These are phyloP conservation scores for sheep (Ovis aries) DNA, from an alignment of 2,113 vertebrate genomes.

Conservation along the genomic window DNA sequence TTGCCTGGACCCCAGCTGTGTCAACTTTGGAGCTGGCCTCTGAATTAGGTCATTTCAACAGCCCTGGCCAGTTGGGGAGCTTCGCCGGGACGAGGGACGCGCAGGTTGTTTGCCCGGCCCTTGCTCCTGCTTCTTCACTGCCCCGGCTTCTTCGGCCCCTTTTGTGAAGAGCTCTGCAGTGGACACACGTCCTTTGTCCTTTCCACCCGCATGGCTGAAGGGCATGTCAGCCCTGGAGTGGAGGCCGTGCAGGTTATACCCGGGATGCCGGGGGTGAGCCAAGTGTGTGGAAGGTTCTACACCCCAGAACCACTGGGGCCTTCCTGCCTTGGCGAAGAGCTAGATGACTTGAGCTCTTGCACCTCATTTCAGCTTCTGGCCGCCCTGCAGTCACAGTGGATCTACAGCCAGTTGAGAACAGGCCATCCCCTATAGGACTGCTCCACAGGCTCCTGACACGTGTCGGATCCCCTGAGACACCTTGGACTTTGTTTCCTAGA, in stretches of 20 bases:
- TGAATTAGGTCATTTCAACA: slow-evolving; percentile 41
- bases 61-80: not conserved
- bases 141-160: not conserved
- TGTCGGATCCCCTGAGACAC: not conserved
- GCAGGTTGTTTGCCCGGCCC: slow-evolving; percentile 27
- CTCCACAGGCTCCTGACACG: not conserved
- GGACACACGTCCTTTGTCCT: too few relatives aligned
- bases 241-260: fast-evolving
- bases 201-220: fast-evolving
- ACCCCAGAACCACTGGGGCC: not conserved
- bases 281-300: not conserved
- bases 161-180: fast-evolving
- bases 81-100: slow-evolving; percentile 33
- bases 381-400: fast-evolving
- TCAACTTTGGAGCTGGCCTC: slow-evolving; percentile 23
- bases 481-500: not conserved
- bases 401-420: fast-evolving
- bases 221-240: fast-evolving
- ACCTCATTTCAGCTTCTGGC: not conserved
- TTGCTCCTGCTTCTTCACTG: slow-evolving; percentile 16
- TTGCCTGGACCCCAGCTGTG: slow-evolving; percentile 24
- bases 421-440: fast-evolving
- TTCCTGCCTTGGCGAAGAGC: not conserved
- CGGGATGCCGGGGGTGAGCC: fast-evolving
- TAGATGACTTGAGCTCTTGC: not conserved